Evolutionary conservation across 37 sponge, comb jelly and placozoan species (phyloP).

Genomic region (Beroe ovata): DNA sequence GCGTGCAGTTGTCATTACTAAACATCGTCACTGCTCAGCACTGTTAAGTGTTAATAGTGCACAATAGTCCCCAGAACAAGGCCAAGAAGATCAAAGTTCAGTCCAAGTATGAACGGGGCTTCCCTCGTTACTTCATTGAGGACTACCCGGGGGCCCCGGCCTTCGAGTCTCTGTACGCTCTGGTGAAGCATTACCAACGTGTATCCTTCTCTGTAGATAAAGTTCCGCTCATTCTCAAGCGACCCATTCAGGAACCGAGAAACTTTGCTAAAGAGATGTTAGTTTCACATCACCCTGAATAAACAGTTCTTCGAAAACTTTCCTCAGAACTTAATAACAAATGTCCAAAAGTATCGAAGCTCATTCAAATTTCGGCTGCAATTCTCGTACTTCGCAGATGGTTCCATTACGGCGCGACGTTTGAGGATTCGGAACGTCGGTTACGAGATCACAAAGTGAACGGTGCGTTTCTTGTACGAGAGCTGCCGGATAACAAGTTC

Average conservation of each 20-base stretch:
- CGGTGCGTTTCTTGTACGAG: conserved; percentile 94
- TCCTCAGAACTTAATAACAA: too few species aligned
- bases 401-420: conserved; percentile 70
- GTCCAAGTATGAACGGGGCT: conserved; percentile 20
- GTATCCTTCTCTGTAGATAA: conserved; percentile 52
- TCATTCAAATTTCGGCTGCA: too few species aligned
- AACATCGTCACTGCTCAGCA: not conserved
- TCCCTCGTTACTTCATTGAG: conserved; percentile 62
- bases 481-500: conserved; percentile 67
- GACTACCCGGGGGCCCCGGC: conserved; percentile 9
- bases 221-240: conserved; percentile 10
- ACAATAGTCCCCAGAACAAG: not conserved
- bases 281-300: too few species aligned
- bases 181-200: conserved; percentile 84
- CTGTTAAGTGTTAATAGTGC: not conserved
- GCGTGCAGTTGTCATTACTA: not conserved
- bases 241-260: conserved; percentile 63
- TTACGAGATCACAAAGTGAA: conserved; percentile 80
- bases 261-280: conserved; percentile 49
- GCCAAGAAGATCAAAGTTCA: conserved; percentile 57
- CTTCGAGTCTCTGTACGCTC: conserved; percentile 87
- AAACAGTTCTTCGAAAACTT: too few species aligned
- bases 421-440: conserved; percentile 76
- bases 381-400: not conserved
- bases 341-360: too few species aligned